These are phyloP conservation scores for Crocallis elinguaria DNA, from an alignment of 2,888 invertebrate species.

Conservation along the genomic window DNA sequence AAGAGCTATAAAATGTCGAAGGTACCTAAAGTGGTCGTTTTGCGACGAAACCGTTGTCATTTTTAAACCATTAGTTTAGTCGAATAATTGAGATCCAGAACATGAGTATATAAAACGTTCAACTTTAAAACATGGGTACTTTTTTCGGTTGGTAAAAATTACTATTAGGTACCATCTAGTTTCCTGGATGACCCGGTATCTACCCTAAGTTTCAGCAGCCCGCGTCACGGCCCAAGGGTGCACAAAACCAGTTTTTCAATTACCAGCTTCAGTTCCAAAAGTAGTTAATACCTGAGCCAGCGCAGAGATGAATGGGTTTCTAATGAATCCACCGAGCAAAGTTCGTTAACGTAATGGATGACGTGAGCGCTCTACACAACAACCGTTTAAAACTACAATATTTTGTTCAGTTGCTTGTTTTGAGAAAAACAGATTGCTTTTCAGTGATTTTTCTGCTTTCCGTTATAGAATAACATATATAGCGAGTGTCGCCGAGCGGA, in stretches of 20 bases:
- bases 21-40: too few relatives aligned
- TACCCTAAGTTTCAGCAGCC: neutral
- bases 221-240: neutral
- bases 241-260: slow-evolving; percentile 12
- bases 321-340: slow-evolving; percentile 70
- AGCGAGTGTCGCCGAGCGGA: too few relatives aligned
- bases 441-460: neutral
- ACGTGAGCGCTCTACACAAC: slow-evolving; percentile 36
- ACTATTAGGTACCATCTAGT: too few relatives aligned
- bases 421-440: slow-evolving; percentile 10
- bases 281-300: slow-evolving; percentile 37
- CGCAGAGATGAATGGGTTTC: slow-evolving; percentile 69
- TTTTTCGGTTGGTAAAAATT: too few relatives aligned
- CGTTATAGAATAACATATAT: too few relatives aligned
- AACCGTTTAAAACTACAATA: slow-evolving; percentile 30
- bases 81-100: too few relatives aligned
- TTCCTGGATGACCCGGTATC: too few relatives aligned
- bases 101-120: too few relatives aligned
- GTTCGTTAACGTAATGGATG: slow-evolving; percentile 71
- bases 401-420: slow-evolving; percentile 18
- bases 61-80: too few relatives aligned
- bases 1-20: too few relatives aligned
- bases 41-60: too few relatives aligned
- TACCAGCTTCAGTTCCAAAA: slow-evolving; percentile 17
- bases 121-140: too few relatives aligned